Base-by-base conservation (phyloP, 2,113 vertebrate genomes). In the Xerus inauris region DNA sequence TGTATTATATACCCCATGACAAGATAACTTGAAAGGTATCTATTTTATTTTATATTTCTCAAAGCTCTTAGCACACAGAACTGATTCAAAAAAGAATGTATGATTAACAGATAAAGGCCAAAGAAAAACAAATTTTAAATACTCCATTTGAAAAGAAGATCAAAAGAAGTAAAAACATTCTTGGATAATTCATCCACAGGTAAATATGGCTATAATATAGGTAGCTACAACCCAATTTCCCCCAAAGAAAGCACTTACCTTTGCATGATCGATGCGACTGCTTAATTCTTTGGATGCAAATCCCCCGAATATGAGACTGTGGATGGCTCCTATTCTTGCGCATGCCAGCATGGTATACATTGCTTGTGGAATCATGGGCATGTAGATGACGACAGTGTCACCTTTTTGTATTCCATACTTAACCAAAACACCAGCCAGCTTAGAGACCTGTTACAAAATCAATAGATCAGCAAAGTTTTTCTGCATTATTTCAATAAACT, bases 291-390 rank as follows among this genome's bases (percentile, higher is more conserved):
- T 99, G 35, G 99, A 99, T 17, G 99, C 99, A 91, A 99, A 99
- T 97, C 99, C 99, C 1, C 99, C 99, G 92, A 99, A 99, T 96
- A 99, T 99, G 86, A 99, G 99, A 95, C 99, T 99, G 92, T 99
- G 99, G 19, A 99, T 99, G 51, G 99, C 99, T 85, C 99, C 99
- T 85, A 99, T 99, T 95, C 99, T 99, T 1, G 99, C 99, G 90
- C 99, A 99, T 3, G 99, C 99, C 97, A 99, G 96, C 99, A 99
- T 99, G 91, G 99, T 98, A 83, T 99, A 99, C 97, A 99, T 99
- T 7, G 99, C 99, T 98, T 99, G 99, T 0, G 99, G 99, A 87
- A 99, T 99, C 99, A 99, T 99, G 75, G 99, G 99, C 99, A 99
- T 99, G 98, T 99, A 99, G 98, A 99, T 99, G 82, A 99, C 99